Evolutionary conservation across 35 echinoderm and acorn worm species (phyloP).

Genomic region (Amphiura filiformis): DNA sequence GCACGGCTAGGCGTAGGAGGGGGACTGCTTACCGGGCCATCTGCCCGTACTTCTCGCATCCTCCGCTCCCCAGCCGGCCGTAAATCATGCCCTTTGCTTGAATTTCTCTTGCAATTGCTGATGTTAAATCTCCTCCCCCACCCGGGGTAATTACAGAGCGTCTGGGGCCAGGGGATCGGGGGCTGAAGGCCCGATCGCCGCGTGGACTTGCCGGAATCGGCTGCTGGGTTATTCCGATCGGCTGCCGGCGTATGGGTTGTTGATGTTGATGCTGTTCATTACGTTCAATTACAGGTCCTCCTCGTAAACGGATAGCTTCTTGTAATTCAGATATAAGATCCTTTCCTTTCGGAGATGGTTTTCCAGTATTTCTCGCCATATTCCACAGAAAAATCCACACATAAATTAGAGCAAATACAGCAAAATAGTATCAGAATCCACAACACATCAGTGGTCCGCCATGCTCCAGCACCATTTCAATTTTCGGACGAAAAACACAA

Average conservation of each 20-base stretch:
- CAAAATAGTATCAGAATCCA: background rate
- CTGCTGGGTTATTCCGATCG: background rate
- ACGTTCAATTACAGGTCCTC: background rate
- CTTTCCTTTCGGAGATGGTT: background rate
- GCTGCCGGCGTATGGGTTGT: background rate
- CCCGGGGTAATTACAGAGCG: background rate
- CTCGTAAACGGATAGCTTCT: background rate
- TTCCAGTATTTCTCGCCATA: background rate
- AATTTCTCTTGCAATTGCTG: background rate
- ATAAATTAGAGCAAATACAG: background rate
- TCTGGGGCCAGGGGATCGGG: background rate
- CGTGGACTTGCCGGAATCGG: background rate
- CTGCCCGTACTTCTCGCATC: background rate
- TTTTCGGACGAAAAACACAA: background rate
- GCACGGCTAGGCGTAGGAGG: background rate
- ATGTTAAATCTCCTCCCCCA: background rate
- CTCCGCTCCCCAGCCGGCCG: background rate
- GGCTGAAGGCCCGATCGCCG: background rate
- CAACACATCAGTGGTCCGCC: background rate
- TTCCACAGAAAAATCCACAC: background rate
- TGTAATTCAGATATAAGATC: background rate
- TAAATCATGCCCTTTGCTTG: background rate
- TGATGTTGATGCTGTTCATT: background rate
- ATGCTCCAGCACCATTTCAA: background rate
- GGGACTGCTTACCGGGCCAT: background rate